These are phyloP conservation scores for Ochropleura plecta DNA, from an alignment of 2,888 invertebrate genomes.

Conservation along the genomic window DNA sequence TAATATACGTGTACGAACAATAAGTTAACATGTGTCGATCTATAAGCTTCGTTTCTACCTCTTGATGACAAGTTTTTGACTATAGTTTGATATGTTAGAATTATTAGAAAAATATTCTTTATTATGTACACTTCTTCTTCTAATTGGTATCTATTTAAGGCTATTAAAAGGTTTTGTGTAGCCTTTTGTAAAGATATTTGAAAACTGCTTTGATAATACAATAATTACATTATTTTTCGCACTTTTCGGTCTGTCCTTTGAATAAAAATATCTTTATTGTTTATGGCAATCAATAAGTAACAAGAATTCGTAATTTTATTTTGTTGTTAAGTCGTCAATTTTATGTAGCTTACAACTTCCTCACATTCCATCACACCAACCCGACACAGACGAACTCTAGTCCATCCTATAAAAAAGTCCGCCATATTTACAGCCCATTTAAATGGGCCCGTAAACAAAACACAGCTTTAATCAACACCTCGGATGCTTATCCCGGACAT, in stretches of 20 bases:
- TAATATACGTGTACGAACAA: slow-evolving; percentile 3
- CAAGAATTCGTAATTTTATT: neutral
- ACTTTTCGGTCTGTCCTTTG: neutral
- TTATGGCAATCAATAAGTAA: neutral
- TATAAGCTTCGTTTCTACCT: slow-evolving; percentile 4
- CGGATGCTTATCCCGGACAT: slow-evolving; percentile 63
- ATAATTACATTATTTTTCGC: neutral
- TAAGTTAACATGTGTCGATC: neutral
- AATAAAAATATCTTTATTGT: neutral
- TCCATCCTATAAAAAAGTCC: slow-evolving; percentile 32
- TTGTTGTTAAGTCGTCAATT: neutral
- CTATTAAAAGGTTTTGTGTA: neutral
- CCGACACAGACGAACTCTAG: slow-evolving; percentile 15
- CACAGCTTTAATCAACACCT: slow-evolving; percentile 68
- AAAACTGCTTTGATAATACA: neutral
- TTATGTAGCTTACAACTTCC: neutral
- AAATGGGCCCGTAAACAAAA: slow-evolving; percentile 56
- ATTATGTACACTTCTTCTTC: too few relatives aligned
- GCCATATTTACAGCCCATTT: slow-evolving; percentile 55
- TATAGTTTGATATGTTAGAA: neutral
- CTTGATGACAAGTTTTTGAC: neutral
- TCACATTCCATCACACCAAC: neutral
- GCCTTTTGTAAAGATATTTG: neutral
- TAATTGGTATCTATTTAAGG: too few relatives aligned
- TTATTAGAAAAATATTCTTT: too few relatives aligned